Base-by-base conservation (phyloP, 2,888 invertebrate species). In the Trichopria drosophilae region DNA sequence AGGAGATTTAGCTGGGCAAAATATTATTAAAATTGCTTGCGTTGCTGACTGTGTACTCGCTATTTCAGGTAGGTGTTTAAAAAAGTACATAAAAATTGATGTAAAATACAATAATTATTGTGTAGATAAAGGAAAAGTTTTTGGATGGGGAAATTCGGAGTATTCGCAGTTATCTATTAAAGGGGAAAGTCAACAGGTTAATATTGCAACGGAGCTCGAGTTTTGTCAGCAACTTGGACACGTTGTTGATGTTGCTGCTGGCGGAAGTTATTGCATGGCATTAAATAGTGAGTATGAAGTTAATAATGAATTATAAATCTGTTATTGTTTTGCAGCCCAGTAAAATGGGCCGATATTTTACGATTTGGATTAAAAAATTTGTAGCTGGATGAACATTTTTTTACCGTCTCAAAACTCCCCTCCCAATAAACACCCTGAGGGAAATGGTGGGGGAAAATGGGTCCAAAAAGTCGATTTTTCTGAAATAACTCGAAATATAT, bases 111-210 rank as follows among this genome's bases (percentile, higher is more conserved):
- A 10, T 15, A 15, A 24, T 10, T 35, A n/a, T 29, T 46, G 31
- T 26, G 37, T 67, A 88, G 91, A 93, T 58, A 84, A 85, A 63
- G 95, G 96, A 3, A 90, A 94, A 65, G 81, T 94, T 2, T 97
- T 95, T 77, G 97, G 95, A 1, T 98, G 97, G 96, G 97, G 98
- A 6, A 97, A 95, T 74, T 87, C 90, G 0, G 97, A 98, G 76
- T 96, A 95, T 68, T 85, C 86, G 0, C 97, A 97, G 73, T 78
- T 98, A 26, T 79, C 82, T 19, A 76, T 79, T 63, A 66, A 72
- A 50, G 77, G 70, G 7, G 76, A 78, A 6, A 76, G 77, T 35
- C 87, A 87, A 63, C 93, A 93, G 76, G 79, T 93, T 4, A 85
- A 84, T 67, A 80, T 80, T 61, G 88, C 95, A 0, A 83, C 82